These are phyloP conservation scores for Forbesichthys agassizii DNA, from an alignment of 2,113 vertebrate species.

Conservation along the genomic window DNA sequence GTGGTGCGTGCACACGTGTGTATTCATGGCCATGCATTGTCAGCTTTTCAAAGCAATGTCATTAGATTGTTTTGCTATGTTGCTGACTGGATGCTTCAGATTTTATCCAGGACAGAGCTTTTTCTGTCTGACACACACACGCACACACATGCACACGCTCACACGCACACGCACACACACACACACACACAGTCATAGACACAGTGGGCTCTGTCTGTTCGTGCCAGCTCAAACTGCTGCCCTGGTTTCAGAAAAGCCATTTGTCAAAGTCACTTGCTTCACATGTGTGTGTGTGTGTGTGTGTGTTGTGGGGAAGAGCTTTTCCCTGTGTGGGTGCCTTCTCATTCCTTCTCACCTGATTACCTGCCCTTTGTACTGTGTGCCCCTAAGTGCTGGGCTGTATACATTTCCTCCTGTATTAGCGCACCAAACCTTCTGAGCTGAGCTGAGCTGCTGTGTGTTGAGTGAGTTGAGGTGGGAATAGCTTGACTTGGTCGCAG, in stretches of 20 bases:
- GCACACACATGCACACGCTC: constrained; percentile 1
- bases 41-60: constrained; percentile 49
- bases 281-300: constrained; percentile 12
- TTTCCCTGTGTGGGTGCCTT: constrained; percentile 4
- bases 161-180: constrained; percentile 3
- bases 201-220: constrained; percentile 40
- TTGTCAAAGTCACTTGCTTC: constrained; percentile 59
- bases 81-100: constrained; percentile 66
- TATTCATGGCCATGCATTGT: constrained; percentile 27
- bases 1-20: background rate
- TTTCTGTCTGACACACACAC: constrained; percentile 20
- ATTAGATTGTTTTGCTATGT: constrained; percentile 66
- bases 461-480: background rate
- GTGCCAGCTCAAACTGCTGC: constrained; percentile 42
- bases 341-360: constrained; percentile 11
- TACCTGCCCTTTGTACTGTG: background rate
- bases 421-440: too few species aligned
- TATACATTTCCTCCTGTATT: background rate
- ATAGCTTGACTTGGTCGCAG: background rate
- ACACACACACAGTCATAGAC: constrained; percentile 36
- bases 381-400: background rate
- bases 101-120: constrained; percentile 57
- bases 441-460: too few species aligned
- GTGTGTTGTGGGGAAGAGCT: background rate
- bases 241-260: constrained; percentile 52